These are phyloP conservation scores for Phyllotreta striolata DNA, from an alignment of 2,888 invertebrate genomes.

Conservation along the genomic window DNA sequence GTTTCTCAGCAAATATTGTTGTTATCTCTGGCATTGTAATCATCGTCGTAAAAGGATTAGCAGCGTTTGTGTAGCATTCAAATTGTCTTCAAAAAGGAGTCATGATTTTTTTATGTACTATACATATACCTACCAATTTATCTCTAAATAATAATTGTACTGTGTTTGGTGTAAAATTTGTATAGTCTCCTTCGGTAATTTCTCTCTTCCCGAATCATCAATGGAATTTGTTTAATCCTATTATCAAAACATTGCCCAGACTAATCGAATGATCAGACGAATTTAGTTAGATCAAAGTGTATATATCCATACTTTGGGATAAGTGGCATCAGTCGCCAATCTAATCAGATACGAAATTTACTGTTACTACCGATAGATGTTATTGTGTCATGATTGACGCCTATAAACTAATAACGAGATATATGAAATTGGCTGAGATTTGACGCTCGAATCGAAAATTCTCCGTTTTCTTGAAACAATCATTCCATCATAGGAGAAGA, in stretches of 20 bases:
- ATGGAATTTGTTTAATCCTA: no score
- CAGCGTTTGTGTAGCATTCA: background rate
- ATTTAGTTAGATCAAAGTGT: no score
- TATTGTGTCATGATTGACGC: conserved; percentile 4
- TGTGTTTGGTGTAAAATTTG: background rate
- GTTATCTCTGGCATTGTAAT: conserved; percentile 6
- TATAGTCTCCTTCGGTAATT: background rate
- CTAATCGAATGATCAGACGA: background rate
- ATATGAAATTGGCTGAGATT: background rate
- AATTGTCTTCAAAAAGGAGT: background rate
- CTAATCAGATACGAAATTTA: conserved; percentile 3
- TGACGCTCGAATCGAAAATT: background rate
- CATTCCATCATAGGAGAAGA: no score
- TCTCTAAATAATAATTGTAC: background rate
- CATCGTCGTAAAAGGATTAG: background rate
- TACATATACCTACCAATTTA: no score
- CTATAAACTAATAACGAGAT: conserved; percentile 1
- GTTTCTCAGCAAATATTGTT: conserved; percentile 3
- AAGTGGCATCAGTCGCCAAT: background rate
- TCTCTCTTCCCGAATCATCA: background rate
- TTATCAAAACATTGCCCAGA: background rate
- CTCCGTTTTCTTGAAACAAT: no score
- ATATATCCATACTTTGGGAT: no score
- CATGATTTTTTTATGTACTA: no score
- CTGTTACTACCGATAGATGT: conserved; percentile 4